phyloP scores from a whole-genome alignment of 2,113 vertebrate genomes.

The Neolamprologus variostigma region DNA sequence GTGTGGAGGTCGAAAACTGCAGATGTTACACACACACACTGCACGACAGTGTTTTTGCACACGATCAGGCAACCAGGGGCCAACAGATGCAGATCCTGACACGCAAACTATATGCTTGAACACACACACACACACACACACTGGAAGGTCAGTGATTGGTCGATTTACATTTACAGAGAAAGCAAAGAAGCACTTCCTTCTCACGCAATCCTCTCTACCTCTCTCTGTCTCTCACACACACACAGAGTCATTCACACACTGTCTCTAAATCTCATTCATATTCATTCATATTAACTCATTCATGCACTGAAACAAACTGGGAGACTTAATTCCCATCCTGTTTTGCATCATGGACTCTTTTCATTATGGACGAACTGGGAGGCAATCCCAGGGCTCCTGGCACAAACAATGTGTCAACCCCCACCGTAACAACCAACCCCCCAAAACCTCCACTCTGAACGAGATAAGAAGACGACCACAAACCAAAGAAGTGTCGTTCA shows the following conservation, averaged over 20 bases:
- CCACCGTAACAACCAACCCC: background rate
- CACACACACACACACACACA: background rate
- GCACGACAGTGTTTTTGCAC: background rate
- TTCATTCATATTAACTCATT: background rate
- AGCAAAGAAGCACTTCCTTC: background rate
- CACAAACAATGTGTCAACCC: background rate
- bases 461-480: background rate
- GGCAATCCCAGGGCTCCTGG: background rate
- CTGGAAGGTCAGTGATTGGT: slow-evolving; percentile 2
- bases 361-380: background rate
- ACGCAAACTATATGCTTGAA: background rate
- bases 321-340: background rate
- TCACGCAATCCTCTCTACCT: background rate
- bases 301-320: background rate
- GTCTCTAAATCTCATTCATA: background rate
- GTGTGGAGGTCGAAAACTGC: background rate
- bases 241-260: background rate
- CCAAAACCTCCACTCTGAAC: background rate
- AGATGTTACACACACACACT: background rate
- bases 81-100: background rate
- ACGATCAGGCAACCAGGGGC: background rate
- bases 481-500: background rate
- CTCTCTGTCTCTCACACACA: background rate
- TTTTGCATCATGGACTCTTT: background rate
- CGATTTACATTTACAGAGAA: background rate